These are phyloP conservation scores for Tachina fera DNA, from an alignment of 2,888 invertebrate species.

Conservation along the genomic window DNA sequence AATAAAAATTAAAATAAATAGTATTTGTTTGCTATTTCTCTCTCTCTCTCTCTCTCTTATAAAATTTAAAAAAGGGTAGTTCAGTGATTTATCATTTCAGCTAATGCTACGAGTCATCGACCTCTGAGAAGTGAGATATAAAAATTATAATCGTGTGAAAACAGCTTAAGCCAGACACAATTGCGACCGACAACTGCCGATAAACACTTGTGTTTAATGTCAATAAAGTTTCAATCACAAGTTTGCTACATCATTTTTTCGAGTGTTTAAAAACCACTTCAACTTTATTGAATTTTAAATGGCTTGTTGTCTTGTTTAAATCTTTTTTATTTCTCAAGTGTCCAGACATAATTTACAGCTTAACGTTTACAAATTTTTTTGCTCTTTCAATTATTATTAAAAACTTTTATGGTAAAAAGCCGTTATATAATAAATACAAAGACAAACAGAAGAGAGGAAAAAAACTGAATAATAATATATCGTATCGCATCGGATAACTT, in stretches of 20 bases:
- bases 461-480: slow-evolving; percentile 19
- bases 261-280: slow-evolving; percentile 45
- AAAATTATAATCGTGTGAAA: too few species aligned
- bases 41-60: too few species aligned
- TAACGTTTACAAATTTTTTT: background rate
- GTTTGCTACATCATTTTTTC: background rate
- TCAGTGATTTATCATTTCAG: too few species aligned
- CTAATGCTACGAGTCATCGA: too few species aligned
- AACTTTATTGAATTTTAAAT: slow-evolving; percentile 38
- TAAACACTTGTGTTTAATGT: too few species aligned
- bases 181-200: too few species aligned
- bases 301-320: slow-evolving; percentile 21
- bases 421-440: slow-evolving; percentile 67
- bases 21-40: too few species aligned
- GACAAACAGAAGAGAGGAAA: background rate
- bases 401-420: slow-evolving; percentile 46
- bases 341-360: slow-evolving; percentile 50
- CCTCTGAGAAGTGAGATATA: too few species aligned
- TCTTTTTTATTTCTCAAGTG: slow-evolving; percentile 35
- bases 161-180: too few species aligned
- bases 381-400: slow-evolving; percentile 17
- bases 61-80: too few species aligned
- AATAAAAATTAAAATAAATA: too few species aligned
- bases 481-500: slow-evolving; percentile 35
- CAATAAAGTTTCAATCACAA: too few species aligned